Evolutionary conservation across 2,797 vertebrate genomes (phyloP).

Genomic region (Parauchenoglanis punctatus): DNA sequence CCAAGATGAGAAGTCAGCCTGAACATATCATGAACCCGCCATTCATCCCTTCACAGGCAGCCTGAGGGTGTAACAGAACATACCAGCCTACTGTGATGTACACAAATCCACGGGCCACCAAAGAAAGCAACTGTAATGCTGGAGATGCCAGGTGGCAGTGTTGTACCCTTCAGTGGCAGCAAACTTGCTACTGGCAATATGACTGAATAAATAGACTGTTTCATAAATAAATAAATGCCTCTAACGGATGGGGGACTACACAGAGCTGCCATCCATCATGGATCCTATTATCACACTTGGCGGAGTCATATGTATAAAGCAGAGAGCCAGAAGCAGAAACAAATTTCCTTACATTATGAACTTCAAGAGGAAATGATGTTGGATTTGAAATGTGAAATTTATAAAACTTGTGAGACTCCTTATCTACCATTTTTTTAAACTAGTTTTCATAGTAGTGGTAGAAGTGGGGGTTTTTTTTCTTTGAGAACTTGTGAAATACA

Average conservation of each 20-base stretch:
- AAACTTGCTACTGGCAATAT: conserved; percentile 61
- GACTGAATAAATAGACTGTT: conserved; percentile 76
- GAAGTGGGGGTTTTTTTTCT: background rate
- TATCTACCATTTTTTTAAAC: background rate
- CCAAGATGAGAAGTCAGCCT: conserved; percentile 32
- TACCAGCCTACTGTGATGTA: conserved; percentile 10
- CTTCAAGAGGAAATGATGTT: background rate
- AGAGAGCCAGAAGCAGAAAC: conserved; percentile 78
- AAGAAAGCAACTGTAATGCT: conserved; percentile 13
- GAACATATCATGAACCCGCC: conserved; percentile 13
- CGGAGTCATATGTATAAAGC: conserved; percentile 68
- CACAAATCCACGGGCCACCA: conserved; percentile 18
- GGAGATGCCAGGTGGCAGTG: conserved; percentile 39
- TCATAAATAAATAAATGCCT: conserved; percentile 74
- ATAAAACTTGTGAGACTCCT: background rate
- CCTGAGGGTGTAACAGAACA: conserved; percentile 26
- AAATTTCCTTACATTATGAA: conserved; percentile 56
- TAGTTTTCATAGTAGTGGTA: conserved; percentile 7
- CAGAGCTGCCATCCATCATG: conserved; percentile 74
- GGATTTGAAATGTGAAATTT: background rate
- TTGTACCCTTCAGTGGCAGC: conserved; percentile 41
- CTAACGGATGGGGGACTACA: conserved; percentile 66
- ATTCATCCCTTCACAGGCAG: conserved; percentile 1
- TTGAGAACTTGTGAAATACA: conserved; percentile 44
- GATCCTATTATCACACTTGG: conserved; percentile 6